Conservation (phyloP, 92 coral and sea anemone genomes). For the Siderastrea siderea region DNA sequence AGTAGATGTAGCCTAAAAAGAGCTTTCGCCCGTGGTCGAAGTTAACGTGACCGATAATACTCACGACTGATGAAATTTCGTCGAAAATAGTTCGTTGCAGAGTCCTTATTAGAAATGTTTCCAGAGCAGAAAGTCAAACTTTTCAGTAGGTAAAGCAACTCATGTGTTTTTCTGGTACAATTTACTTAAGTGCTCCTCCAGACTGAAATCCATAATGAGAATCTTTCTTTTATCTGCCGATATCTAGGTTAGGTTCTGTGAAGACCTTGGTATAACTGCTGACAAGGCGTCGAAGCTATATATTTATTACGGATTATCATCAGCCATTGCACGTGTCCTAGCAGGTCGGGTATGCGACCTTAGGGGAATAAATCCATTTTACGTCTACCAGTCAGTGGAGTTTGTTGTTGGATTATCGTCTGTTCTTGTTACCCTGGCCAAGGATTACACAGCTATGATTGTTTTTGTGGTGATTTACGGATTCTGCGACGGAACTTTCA, state of each 20-base stretch:
- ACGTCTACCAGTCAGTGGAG: constrained; percentile 55
- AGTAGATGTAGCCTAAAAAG: no score
- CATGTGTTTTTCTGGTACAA: no score
- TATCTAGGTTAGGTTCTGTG: constrained; percentile 41
- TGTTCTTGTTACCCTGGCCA: constrained; percentile 29
- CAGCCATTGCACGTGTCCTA: constrained; percentile 51
- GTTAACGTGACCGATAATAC: no score
- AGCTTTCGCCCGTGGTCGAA: no score
- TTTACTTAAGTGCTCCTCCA: no score
- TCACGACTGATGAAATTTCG: no score
- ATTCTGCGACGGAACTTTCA: constrained; percentile 53
- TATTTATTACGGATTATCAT: constrained; percentile 49
- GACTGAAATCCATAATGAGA: no score
- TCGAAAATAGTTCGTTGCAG: no score
- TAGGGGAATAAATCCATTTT: constrained; percentile 40
- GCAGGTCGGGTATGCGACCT: constrained; percentile 54
- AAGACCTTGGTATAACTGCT: constrained; percentile 48
- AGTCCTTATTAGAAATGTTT: no score
- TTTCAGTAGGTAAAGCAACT: no score
- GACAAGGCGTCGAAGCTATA: constrained; percentile 53
- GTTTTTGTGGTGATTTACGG: constrained; percentile 58
- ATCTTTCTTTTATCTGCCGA: background rate
- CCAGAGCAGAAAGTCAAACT: no score
- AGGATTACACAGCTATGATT: constrained; percentile 28
- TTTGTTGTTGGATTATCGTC: constrained; percentile 39